Base-by-base conservation (phyloP, 2,113 vertebrate species). In the Ophiodon elongatus region DNA sequence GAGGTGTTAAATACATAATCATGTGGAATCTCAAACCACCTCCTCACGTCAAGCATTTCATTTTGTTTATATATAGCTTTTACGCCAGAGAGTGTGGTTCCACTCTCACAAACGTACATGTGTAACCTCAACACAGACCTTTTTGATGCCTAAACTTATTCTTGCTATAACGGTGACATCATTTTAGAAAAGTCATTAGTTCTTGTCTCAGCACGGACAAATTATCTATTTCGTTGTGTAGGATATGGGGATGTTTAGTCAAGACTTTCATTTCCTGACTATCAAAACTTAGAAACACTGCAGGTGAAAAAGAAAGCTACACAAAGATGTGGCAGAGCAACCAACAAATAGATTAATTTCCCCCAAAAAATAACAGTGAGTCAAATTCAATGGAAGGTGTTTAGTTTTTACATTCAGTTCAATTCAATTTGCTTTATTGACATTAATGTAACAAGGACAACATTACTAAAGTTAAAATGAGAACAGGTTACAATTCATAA, bases 251-350 rank as follows among this genome's bases (percentile, higher is more conserved):
- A 19, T 25, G 59, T 65, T 56, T 21, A 31, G 33, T 57, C 25
- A 65, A 31, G 5, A 57, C 31, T 50, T 82, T 63, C 19, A 25
- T 65, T 79, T 83, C 23, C 52, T 73, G 19, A 63, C 27, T 54
- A 76, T 52, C 2, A 52, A 52, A 74, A 57, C 63, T 47, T 27
- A 43, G 6, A 27, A 72, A 33, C 33, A n/a, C 6, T 33, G 15
- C 21, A 37, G 2, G 1, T 54, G 9, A 10, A 35, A 13, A 50
- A 47, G 23, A 21, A 19, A 52, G 15, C 8, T 33, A 15, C 11
- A 75, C 59, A 25, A n/a, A 33, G 6, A 37, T 35, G 37, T 27
- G 54, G 54, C 59, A 64, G 17, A 43, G 41, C 13, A 62, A 33
- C 43, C 27, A 37, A 62, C 27, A 47, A 15, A 50, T n/a, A 45